Percentiles rank a stretch among this genome's conserved stretches.
phyloP scores from a whole-genome alignment of 2,888 invertebrate genomes.

The Drosophila anceps region DNA sequence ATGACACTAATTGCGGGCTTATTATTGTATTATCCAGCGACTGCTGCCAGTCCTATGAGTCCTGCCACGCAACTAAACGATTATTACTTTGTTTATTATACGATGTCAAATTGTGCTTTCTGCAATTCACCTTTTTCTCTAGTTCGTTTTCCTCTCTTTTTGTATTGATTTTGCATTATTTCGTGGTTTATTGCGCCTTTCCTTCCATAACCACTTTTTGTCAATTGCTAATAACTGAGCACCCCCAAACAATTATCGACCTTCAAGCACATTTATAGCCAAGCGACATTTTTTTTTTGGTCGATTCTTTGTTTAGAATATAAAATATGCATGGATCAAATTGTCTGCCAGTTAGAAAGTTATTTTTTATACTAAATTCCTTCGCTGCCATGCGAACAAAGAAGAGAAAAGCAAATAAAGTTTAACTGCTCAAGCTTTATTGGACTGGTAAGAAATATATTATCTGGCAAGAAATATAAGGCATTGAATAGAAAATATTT shows the following conservation, averaged over 20 bases:
- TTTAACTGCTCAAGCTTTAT: not conserved
- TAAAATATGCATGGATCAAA: not conserved
- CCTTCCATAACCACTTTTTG: constrained; percentile 6
- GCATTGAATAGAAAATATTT: not conserved
- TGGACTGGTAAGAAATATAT: not conserved
- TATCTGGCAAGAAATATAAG: not conserved
- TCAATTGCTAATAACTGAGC: constrained; percentile 8
- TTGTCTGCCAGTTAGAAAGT: not conserved
- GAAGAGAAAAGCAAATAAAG: not conserved
- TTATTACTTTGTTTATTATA: constrained; percentile 50
- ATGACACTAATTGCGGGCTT: constrained; percentile 75
- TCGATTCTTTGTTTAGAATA: not conserved
- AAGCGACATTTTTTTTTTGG: not conserved
- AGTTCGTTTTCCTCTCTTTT: constrained; percentile 8
- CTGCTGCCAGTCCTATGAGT: constrained; percentile 28
- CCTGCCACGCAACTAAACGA: constrained; percentile 66
- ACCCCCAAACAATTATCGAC: constrained; percentile 9
- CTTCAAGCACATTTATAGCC: not conserved
- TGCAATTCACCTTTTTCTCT: constrained; percentile 23
- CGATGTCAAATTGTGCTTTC: constrained; percentile 17
- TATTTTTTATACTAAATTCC: not conserved
- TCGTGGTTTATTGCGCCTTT: constrained; percentile 10
- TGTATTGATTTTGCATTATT: constrained; percentile 58
- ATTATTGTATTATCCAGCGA: constrained; percentile 46
- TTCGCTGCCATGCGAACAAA: no score